These are phyloP conservation scores for Centropus bengalensis DNA, from an alignment of 2,113 vertebrate genomes.

Conservation along the genomic window DNA sequence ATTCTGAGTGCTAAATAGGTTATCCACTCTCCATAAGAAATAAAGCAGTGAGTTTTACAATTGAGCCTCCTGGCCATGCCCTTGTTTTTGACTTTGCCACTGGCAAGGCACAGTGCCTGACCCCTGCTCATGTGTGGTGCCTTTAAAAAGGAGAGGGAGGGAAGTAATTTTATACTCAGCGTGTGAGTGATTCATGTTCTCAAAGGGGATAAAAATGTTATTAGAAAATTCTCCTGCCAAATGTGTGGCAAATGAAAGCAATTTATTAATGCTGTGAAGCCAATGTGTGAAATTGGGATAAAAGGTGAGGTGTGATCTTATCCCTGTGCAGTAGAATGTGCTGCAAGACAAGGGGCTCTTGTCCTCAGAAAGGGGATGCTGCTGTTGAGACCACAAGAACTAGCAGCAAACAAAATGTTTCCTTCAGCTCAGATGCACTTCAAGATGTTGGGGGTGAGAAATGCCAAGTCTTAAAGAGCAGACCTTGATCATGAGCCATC, in stretches of 20 bases:
- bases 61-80: conserved; percentile 50
- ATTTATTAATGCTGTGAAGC: conserved; percentile 64
- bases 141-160: conserved; percentile 60
- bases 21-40: conserved; percentile 3
- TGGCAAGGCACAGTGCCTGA: conserved; percentile 59
- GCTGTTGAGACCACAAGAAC: neutral
- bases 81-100: conserved; percentile 65
- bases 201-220: conserved; percentile 70
- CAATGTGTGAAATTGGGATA: conserved; percentile 59
- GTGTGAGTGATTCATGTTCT: conserved; percentile 57
- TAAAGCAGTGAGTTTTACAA: conserved; percentile 54
- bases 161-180: conserved; percentile 70
- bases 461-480: neutral
- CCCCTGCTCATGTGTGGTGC: conserved; percentile 58
- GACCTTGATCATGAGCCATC: neutral
- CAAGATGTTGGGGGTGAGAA: neutral
- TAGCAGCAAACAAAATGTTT: neutral
- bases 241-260: conserved; percentile 68
- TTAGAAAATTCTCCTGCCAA: conserved; percentile 70
- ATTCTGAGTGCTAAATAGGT: conserved; percentile 56
- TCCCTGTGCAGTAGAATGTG: neutral
- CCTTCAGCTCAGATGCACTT: neutral
- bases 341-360: conserved; percentile 31
- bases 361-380: neutral
- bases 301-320: neutral